Conservation (phyloP, 2,888 invertebrate genomes). For the Chaetoderma sp. region DNA sequence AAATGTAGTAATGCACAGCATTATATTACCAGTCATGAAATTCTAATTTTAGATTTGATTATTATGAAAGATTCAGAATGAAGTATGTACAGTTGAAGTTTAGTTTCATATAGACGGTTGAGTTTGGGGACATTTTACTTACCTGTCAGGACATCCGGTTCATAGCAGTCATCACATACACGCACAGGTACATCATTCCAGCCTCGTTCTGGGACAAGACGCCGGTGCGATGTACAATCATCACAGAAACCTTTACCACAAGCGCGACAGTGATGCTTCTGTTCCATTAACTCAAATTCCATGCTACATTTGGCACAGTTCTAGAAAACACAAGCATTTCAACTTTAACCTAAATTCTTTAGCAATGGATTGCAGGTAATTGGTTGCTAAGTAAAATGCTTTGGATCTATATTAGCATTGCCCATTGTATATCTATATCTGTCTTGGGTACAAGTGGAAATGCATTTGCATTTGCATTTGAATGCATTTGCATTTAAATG, state of each 20-base stretch:
- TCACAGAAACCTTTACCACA: conserved; percentile 87
- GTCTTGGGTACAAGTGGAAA: too few species aligned
- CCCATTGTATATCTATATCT: background rate
- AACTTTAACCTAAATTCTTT: conserved; percentile 4
- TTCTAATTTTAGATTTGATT: too few species aligned
- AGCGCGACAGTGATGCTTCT: conserved; percentile 77
- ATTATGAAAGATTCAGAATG: background rate
- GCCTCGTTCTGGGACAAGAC: conserved; percentile 80
- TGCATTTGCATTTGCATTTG: too few species aligned
- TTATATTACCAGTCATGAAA: too few species aligned
- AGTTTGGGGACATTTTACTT: too few species aligned
- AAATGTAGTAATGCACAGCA: too few species aligned
- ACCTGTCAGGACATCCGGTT: conserved; percentile 33
- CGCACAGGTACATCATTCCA: conserved; percentile 79
- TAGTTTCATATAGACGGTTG: too few species aligned
- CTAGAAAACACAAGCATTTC: too few species aligned
- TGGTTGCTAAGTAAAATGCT: background rate
- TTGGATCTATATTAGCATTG: background rate
- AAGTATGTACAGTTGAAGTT: background rate
- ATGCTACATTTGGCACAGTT: conserved; percentile 77
- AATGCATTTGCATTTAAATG: too few species aligned
- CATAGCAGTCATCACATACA: conserved; percentile 80
- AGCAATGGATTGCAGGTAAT: background rate
- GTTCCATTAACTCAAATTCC: conserved; percentile 51
- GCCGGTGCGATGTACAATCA: conserved; percentile 77